phyloP scores from a whole-genome alignment of 2,888 invertebrate genomes.

The Diachrysia chrysitis region DNA sequence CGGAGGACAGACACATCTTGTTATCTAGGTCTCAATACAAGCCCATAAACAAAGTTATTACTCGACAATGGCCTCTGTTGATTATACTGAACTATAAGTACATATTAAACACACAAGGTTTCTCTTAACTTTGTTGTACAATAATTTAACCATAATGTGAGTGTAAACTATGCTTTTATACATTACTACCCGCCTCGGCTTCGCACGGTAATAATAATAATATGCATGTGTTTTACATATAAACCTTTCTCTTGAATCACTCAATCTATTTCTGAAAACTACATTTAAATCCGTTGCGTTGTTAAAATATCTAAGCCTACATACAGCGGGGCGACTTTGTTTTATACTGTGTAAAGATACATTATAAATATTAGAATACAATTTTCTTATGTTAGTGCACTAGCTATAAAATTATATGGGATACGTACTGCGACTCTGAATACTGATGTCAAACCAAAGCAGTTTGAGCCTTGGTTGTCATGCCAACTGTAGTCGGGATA shows the following conservation, averaged over 20 bases:
- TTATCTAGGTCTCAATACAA: slow-evolving; percentile 26
- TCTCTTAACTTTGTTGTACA: not conserved
- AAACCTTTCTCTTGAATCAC: too few relatives aligned
- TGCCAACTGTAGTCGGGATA: slow-evolving; percentile 92
- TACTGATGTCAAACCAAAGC: slow-evolving; percentile 92
- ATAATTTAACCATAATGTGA: not conserved
- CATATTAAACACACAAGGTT: slow-evolving; percentile 28
- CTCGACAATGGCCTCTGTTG: slow-evolving; percentile 36
- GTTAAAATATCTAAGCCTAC: too few relatives aligned
- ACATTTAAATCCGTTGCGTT: too few relatives aligned
- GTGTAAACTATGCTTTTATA: too few relatives aligned
- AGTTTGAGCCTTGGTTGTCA: slow-evolving; percentile 87
- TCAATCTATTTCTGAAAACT: too few relatives aligned
- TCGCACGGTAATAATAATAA: too few relatives aligned
- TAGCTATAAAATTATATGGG: not conserved
- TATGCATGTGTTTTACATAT: too few relatives aligned
- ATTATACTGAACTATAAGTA: slow-evolving; percentile 19
- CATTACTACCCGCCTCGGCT: too few relatives aligned
- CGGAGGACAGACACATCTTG: slow-evolving; percentile 31
- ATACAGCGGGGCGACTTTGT: too few relatives aligned
- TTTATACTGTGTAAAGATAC: too few relatives aligned
- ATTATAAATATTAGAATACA: too few relatives aligned
- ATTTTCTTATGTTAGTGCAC: too few relatives aligned
- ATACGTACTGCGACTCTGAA: slow-evolving; percentile 92
- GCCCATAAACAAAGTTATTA: slow-evolving; percentile 30